These are phyloP conservation scores for Scaptomyza flava DNA, from an alignment of 2,888 invertebrate species.

Conservation along the genomic window DNA sequence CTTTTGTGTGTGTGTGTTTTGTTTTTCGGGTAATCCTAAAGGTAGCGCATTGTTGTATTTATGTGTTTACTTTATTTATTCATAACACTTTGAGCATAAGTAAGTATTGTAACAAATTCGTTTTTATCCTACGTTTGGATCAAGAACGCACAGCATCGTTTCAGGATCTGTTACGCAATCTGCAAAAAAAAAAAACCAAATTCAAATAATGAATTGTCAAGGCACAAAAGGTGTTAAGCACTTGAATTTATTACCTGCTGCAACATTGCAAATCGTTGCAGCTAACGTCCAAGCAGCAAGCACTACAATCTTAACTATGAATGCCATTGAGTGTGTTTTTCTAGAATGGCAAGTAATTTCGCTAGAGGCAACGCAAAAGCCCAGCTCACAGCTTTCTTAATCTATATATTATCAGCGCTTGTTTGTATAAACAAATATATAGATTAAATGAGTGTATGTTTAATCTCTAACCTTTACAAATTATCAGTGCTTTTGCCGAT, in stretches of 20 bases:
- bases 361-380: neutral
- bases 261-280: conserved; percentile 25
- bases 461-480: neutral
- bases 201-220: neutral
- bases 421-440: neutral
- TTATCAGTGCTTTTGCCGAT: neutral
- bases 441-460: neutral
- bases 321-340: conserved; percentile 20
- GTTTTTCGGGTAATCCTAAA: neutral
- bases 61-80: conserved; percentile 38
- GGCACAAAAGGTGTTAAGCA: too few relatives aligned
- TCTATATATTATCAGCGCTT: conserved; percentile 7
- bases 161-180: conserved; percentile 66
- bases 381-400: neutral
- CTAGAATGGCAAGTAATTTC: neutral
- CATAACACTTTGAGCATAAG: conserved; percentile 36
- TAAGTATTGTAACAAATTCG: conserved; percentile 23
- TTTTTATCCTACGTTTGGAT: conserved; percentile 27
- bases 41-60: conserved; percentile 28
- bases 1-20: conserved; percentile 22
- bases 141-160: conserved; percentile 52
- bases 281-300: conserved; percentile 28
- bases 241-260: conserved; percentile 24
- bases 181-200: conserved; percentile 24
- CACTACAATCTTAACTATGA: conserved; percentile 25